Conservation (phyloP, 2,113 vertebrate genomes). For the Ornithorhynchus anatinus region DNA sequence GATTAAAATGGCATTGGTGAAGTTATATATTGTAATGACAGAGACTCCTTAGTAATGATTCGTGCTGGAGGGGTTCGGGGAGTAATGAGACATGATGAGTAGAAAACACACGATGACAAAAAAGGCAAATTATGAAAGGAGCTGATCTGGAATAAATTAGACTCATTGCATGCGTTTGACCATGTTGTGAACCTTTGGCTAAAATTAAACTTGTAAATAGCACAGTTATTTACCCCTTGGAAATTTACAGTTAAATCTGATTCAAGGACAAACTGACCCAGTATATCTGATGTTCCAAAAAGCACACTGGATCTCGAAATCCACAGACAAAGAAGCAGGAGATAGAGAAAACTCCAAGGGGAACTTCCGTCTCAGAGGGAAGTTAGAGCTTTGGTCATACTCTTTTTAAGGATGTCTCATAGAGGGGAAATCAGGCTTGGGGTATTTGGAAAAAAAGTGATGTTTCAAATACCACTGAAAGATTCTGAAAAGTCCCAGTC, state of each 20-base stretch:
- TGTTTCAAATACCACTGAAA: slow-evolving; percentile 27
- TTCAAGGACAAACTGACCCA: slow-evolving; percentile 34
- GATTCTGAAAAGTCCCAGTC: slow-evolving; percentile 1
- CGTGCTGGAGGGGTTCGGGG: too few relatives aligned
- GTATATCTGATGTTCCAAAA: slow-evolving; percentile 10
- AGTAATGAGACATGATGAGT: too few relatives aligned
- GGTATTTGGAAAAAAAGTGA: slow-evolving; percentile 8
- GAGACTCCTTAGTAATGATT: too few relatives aligned
- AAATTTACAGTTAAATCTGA: slow-evolving; percentile 36
- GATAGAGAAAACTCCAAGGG: slow-evolving; percentile 35
- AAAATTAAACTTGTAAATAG: slow-evolving; percentile 25
- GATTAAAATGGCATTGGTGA: too few relatives aligned
- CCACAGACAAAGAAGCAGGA: slow-evolving; percentile 12
- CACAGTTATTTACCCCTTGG: slow-evolving; percentile 15
- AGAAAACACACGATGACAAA: too few relatives aligned
- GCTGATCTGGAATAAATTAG: slow-evolving; percentile 19
- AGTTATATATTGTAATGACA: too few relatives aligned
- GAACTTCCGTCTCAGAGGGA: slow-evolving; percentile 9
- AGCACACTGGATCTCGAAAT: neutral
- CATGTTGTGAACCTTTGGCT: slow-evolving; percentile 18
- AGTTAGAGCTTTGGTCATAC: slow-evolving; percentile 1
- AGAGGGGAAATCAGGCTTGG: slow-evolving; percentile 5
- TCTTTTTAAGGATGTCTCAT: slow-evolving; percentile 16
- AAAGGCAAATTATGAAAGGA: too few relatives aligned
- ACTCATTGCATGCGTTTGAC: slow-evolving; percentile 2